A percentile compares a stretch with the other conserved stretches of the same genome.
Conservation (phyloP, 1,140 invertebrate genomes). For the Leptestheria dahalacensis region DNA sequence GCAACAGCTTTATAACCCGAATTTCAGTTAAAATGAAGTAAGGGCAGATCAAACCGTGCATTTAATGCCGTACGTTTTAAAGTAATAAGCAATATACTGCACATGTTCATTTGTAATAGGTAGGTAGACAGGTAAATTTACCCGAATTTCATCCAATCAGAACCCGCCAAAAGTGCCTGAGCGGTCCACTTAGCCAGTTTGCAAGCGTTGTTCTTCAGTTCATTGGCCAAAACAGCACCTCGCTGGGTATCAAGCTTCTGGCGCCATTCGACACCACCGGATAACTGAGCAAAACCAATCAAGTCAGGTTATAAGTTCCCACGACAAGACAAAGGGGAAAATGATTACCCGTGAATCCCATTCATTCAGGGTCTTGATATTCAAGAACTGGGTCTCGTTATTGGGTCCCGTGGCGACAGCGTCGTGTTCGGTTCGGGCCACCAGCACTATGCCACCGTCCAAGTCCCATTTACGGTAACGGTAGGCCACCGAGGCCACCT, state of each 20-base stretch:
- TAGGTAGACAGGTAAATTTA: no score
- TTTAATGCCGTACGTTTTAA: no score
- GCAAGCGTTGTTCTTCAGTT: conserved; percentile 94
- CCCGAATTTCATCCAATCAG: conserved; percentile 96
- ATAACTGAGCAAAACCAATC: conserved; percentile 35
- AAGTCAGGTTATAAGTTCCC: neutral
- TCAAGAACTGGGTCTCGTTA: conserved; percentile 82
- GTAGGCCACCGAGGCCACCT: conserved; percentile 89
- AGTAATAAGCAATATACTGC: no score
- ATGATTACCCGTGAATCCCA: conserved; percentile 77
- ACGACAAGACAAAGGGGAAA: neutral
- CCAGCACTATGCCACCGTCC: conserved; percentile 79
- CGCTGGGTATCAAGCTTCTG: conserved; percentile 93
- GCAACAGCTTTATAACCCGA: neutral
- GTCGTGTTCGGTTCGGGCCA: conserved; percentile 92
- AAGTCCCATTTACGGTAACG: conserved; percentile 94
- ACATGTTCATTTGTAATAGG: no score
- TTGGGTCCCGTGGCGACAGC: conserved; percentile 81
- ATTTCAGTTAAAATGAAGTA: neutral
- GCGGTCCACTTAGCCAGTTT: conserved; percentile 99
- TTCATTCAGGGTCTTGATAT: conserved; percentile 96
- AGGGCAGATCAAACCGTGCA: neutral
- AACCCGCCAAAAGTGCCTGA: conserved; percentile 86
- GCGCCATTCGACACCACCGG: conserved; percentile 95
- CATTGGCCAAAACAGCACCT: conserved; percentile 94